These are phyloP conservation scores for Acanthopleura granulata DNA, from an alignment of 2,888 invertebrate species.

Conservation along the genomic window DNA sequence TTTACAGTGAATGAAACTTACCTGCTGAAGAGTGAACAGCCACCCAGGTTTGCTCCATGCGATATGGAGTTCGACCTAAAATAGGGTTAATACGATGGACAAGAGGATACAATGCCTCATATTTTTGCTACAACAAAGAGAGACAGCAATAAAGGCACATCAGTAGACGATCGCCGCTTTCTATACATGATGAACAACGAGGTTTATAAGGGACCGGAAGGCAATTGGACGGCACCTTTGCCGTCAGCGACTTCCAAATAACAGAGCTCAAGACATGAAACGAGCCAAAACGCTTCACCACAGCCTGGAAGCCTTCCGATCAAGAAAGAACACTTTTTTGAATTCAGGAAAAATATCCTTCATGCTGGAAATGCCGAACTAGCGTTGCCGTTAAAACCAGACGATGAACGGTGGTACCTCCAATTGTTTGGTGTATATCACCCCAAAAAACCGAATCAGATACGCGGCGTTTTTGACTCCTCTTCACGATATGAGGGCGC, in stretches of 20 bases:
- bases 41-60: constrained; percentile 14
- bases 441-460: too few relatives aligned
- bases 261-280: constrained; percentile 13
- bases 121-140: constrained; percentile 2
- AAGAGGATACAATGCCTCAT: background rate
- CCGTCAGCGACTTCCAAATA: constrained; percentile 23
- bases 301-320: background rate
- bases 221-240: constrained; percentile 31
- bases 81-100: background rate
- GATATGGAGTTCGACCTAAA: background rate
- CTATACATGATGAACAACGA: constrained; percentile 28
- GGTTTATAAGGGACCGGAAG: constrained; percentile 24
- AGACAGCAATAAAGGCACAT: constrained; percentile 15
- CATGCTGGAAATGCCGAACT: constrained; percentile 21
- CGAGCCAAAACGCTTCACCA: constrained; percentile 3
- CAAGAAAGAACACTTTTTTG: constrained; percentile 21
- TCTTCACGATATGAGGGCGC: too few relatives aligned
- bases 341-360: constrained; percentile 22
- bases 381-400: too few relatives aligned
- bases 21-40: constrained; percentile 7
- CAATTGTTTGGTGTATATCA: constrained; percentile 25
- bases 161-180: constrained; percentile 28
- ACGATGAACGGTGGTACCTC: constrained; percentile 26
- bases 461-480: too few relatives aligned
- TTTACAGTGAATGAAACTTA: constrained; percentile 5